phyloP scores from a whole-genome alignment of 2,797 vertebrate genomes.

The Phoebastria nigripes region DNA sequence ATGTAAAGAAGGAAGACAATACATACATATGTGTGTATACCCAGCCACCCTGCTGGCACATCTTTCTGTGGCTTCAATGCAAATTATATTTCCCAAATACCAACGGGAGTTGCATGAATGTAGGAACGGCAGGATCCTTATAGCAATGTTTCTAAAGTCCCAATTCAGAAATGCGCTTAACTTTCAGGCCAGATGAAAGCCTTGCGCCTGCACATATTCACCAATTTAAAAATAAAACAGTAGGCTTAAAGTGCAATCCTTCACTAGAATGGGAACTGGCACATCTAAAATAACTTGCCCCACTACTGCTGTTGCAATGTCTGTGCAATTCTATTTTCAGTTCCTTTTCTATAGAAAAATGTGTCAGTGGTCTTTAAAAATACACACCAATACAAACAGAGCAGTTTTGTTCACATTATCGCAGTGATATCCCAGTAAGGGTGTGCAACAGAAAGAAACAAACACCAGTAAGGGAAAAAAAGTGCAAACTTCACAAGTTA shows the following conservation, averaged over 20 bases:
- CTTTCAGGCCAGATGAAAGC: not conserved
- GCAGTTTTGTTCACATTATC: not conserved
- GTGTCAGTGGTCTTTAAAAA: not conserved
- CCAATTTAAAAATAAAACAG: not conserved
- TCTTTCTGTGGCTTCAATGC: not conserved
- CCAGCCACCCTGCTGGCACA: not conserved
- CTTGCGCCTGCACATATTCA: not conserved
- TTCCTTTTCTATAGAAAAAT: constrained; percentile 19
- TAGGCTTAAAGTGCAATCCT: not conserved
- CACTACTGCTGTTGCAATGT: not conserved
- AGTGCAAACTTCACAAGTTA: not conserved
- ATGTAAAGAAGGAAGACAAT: not conserved
- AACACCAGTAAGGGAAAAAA: not conserved
- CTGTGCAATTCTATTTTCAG: constrained; percentile 25
- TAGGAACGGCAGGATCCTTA: not conserved
- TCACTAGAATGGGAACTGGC: constrained; percentile 6
- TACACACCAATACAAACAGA: not conserved
- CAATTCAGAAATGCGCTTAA: not conserved
- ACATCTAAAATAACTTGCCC: not conserved
- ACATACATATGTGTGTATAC: not conserved
- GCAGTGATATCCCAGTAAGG: not conserved
- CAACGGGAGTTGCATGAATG: accelerated
- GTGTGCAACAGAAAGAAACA: not conserved
- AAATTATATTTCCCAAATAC: not conserved
- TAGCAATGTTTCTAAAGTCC: not conserved